These are phyloP conservation scores for Polydrusus tereticollis DNA, from an alignment of 2,888 invertebrate genomes.

Conservation along the genomic window DNA sequence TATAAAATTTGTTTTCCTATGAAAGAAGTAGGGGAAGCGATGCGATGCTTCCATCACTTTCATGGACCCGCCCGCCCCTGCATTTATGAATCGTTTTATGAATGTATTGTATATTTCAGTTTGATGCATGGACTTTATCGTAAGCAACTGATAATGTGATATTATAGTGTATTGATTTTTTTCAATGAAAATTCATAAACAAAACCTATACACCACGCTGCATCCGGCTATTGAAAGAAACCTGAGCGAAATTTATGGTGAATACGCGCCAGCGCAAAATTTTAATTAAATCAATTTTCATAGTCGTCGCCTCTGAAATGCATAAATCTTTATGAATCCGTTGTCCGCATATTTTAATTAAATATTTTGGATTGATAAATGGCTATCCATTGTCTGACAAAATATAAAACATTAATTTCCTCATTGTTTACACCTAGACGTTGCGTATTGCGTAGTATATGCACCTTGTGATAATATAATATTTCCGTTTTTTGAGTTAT, in stretches of 20 bases:
- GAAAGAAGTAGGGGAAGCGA: no score
- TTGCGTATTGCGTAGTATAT: no score
- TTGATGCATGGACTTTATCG: no score
- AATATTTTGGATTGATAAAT: constrained; percentile 69
- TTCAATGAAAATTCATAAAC: no score
- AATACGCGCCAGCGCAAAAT: constrained; percentile 44
- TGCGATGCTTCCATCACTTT: no score
- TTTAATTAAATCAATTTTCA: constrained; percentile 53
- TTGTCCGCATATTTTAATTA: constrained; percentile 69
- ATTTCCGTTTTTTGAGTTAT: background rate
- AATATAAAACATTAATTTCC: constrained; percentile 67
- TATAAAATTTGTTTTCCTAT: no score
- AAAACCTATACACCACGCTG: background rate
- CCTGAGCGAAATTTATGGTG: constrained; percentile 40
- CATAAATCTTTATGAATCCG: constrained; percentile 68
- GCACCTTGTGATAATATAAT: no score
- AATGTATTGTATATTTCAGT: no score
- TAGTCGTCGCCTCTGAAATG: constrained; percentile 54
- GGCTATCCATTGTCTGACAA: constrained; percentile 66
- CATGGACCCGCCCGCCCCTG: no score
- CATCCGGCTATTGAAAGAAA: constrained; percentile 36
- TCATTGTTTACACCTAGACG: constrained; percentile 61
- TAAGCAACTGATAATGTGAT: no score
- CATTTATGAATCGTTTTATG: no score
- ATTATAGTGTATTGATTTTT: no score